Conservation (phyloP, 2,113 vertebrate genomes). For the Asarcornis scutulata region DNA sequence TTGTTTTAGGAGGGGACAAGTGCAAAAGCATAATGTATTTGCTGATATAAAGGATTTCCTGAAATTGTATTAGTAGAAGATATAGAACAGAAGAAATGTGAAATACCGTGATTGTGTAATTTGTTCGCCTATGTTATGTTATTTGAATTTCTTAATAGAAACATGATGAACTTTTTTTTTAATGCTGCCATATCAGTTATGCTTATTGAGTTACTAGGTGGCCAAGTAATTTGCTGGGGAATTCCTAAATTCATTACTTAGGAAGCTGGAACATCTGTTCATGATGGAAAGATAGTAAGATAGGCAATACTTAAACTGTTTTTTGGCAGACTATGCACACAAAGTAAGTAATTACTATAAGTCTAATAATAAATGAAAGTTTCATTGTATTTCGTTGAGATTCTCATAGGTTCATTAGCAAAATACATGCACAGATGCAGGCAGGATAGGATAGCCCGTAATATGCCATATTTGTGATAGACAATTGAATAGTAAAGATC, state of each 20-base stretch:
- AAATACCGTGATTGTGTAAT: not conserved
- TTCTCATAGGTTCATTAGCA: not conserved
- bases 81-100: not conserved
- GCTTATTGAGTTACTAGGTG: not conserved
- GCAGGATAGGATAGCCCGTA: not conserved
- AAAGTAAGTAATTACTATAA: not conserved
- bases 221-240: not conserved
- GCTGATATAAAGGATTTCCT: not conserved
- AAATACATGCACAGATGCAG: not conserved
- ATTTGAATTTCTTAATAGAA: not conserved
- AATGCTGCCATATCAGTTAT: not conserved
- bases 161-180: not conserved
- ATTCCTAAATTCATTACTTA: conserved; percentile 1
- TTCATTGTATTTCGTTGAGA: not conserved
- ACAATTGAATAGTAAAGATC: not conserved
- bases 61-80: not conserved
- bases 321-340: not conserved
- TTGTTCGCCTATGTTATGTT: not conserved
- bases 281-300: not conserved
- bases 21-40: not conserved
- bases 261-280: not conserved
- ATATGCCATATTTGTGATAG: not conserved
- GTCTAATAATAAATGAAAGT: not conserved
- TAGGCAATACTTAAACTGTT: not conserved
- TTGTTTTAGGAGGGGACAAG: not conserved